Percentiles rank a stretch among this genome's conserved stretches.
phyloP scores from a whole-genome alignment of 2,888 invertebrate genomes.

The Drosophila fulvimacula region DNA sequence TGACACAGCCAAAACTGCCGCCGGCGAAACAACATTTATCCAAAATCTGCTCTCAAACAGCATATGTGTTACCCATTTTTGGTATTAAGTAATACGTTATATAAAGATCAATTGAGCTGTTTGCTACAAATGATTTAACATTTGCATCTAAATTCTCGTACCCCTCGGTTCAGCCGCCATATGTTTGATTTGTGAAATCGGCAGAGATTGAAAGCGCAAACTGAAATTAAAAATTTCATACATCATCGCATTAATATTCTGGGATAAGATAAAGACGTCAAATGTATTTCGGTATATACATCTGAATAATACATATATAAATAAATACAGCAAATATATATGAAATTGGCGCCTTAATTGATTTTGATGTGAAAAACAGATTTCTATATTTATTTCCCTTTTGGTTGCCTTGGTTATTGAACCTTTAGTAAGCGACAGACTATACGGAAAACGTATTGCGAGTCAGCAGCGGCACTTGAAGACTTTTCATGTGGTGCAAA shows the following conservation, averaged over 20 bases:
- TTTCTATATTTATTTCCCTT: constrained; percentile 39
- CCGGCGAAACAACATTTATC: background rate
- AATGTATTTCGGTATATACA: constrained; percentile 41
- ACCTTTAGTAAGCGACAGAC: constrained; percentile 46
- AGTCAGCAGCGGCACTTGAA: constrained; percentile 56
- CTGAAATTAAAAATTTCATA: constrained; percentile 79
- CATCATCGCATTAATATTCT: constrained; percentile 83
- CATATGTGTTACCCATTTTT: background rate
- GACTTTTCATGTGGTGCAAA: constrained; percentile 68
- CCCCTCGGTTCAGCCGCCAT: constrained; percentile 39
- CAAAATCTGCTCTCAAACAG: background rate
- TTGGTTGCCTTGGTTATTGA: constrained; percentile 59
- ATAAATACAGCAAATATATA: constrained; percentile 52
- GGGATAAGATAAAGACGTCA: constrained; percentile 83
- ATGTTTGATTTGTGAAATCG: constrained; percentile 40
- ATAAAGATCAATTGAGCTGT: background rate
- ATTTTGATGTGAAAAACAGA: constrained; percentile 69
- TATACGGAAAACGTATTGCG: constrained; percentile 27
- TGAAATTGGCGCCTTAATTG: constrained; percentile 78
- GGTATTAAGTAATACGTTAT: background rate
- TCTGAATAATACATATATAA: constrained; percentile 13
- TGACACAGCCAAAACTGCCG: background rate
- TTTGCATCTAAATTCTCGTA: constrained; percentile 4
- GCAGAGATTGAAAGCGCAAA: constrained; percentile 25
- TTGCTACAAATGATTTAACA: background rate